Evolutionary conservation across 2,797 vertebrate genomes (phyloP), one percentile per base, ranked within the genome.

Genomic region (Numenius phaeopus): DNA sequence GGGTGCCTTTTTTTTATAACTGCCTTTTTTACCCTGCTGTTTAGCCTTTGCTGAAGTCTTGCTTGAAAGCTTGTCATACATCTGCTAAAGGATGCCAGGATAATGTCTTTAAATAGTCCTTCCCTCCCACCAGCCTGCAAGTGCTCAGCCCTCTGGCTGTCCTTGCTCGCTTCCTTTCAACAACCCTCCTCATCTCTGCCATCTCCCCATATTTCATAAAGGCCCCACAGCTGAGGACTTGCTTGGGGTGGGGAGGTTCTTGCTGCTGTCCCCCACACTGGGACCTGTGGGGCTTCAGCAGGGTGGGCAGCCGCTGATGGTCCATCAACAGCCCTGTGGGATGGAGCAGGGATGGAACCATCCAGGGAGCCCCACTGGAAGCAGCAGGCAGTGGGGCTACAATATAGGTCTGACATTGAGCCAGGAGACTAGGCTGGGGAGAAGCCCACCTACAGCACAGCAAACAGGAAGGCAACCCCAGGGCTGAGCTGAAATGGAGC

Each of bases 1-100:
- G 55, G n/a, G 72, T 59, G 44, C 40, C 40, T 65, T 80, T 94
- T 87, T 91, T 95, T 96, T 96, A 92, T 83, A 94, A 37, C 71
- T 83, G 92, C 64, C 44, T 71, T 87, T 93, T 85, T 10, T 23
- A 71, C 30, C 58, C 83, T 55, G 54, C 58, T 93, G 88, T 93
- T 97, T 84, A 93, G 62, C 77, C 86, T 92, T 95, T 40, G 40
- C 75, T 79, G 64, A 87, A 91, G 76, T 26, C 83, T 90, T 87
- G 64, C 94, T 88, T 94, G 85, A 94, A 94, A 93, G 37, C 72
- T 80, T 71, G 77, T 69, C 59, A 95, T 82, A 76, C 47, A 79
- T 89, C 58, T 94, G 44, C 83, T 85, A 57, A 50, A 77, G 47
- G 66, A 89, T 0, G 8, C 42, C 64, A 82, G 81, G 47, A 76